Base-by-base conservation (phyloP, 2,888 invertebrate species). In the Anoncus sp. region DNA sequence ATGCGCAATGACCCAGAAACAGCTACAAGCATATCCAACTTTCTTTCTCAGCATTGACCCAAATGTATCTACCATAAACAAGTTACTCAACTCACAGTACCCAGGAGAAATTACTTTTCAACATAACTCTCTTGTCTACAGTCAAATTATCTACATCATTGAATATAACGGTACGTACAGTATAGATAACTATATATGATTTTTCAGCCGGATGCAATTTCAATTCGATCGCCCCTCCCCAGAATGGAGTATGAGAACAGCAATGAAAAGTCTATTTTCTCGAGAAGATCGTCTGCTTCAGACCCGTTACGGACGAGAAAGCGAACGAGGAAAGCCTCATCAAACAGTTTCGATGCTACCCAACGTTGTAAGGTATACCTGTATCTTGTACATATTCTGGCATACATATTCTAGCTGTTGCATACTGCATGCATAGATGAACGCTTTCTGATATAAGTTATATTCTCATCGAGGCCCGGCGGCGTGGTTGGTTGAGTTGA, bases 381-480 rank as follows among this genome's bases (percentile, higher is more conserved):
- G 45, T 22, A 35, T 45, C 43, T 53, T 40, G 60, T 49, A 24
- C 49, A 49, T 24, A 49, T 31, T 69, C 38, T 5, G n/a, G 12
- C 35, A 31, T 22, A 45, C 24, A 45, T n/a, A n/a, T n/a, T n/a
- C 16, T 14, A 18, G 18, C 31, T 63, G 63, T 38, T 55, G 16
- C 31, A 12, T 20, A 24, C 20, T 3, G 16, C 45, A 67, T 57
- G 45, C 51, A 60, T 57, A 55, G 67, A 43, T 70, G 38, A 71
- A 67, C 55, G 75, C 55, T 71, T 57, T 66, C 75, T 75, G 75
- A 78, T 71, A 71, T 71, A 70, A 77, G 75, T 78, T 78, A 67
- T 75, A 75, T 55, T 75, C 47, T 31, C 53, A 71, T 51, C 47
- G 53, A 78, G 62, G 62, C 47, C 74, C 66, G 65, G 20, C 65